A percentile compares a stretch with the other conserved stretches of the same genome.
These are phyloP conservation scores for Chaetura pelagica DNA, from an alignment of 2,113 vertebrate genomes.

Conservation along the genomic window DNA sequence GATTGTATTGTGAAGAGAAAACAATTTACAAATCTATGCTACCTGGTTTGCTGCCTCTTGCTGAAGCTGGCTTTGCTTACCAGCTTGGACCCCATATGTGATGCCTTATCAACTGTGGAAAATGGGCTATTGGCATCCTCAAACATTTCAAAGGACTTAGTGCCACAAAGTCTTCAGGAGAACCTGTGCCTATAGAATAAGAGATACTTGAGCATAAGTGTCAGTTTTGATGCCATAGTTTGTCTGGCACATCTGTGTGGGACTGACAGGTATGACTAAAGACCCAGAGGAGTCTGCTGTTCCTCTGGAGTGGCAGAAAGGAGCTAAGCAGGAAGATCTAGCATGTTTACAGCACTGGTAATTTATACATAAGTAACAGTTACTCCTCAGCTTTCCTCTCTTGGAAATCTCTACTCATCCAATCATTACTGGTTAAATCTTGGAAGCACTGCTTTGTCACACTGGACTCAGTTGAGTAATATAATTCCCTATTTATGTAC, in stretches of 20 bases:
- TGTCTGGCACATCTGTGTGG: not conserved
- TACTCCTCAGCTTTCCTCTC: fast-evolving
- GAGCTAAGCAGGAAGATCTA: not conserved
- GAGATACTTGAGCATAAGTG: not conserved
- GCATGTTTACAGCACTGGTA: not conserved
- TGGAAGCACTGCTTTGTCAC: not conserved
- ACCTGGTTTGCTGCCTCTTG: not conserved
- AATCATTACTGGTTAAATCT: not conserved
- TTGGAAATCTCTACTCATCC: not conserved
- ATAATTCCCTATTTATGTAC: not conserved
- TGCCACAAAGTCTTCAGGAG: not conserved
- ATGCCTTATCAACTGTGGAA: not conserved
- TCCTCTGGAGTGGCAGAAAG: not conserved
- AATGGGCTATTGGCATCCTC: not conserved
- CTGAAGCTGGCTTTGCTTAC: not conserved
- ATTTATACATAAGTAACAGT: not conserved
- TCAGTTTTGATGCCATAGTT: not conserved
- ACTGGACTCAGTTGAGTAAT: not conserved
- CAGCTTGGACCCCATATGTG: not conserved
- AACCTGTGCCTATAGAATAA: not conserved
- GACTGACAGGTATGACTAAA: not conserved
- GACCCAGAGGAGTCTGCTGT: not conserved
- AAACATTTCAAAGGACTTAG: not conserved
- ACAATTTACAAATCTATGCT: not conserved
- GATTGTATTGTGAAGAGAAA: not conserved